These are phyloP conservation scores for Drosophila histrio DNA, from an alignment of 2,888 invertebrate genomes.

Conservation along the genomic window DNA sequence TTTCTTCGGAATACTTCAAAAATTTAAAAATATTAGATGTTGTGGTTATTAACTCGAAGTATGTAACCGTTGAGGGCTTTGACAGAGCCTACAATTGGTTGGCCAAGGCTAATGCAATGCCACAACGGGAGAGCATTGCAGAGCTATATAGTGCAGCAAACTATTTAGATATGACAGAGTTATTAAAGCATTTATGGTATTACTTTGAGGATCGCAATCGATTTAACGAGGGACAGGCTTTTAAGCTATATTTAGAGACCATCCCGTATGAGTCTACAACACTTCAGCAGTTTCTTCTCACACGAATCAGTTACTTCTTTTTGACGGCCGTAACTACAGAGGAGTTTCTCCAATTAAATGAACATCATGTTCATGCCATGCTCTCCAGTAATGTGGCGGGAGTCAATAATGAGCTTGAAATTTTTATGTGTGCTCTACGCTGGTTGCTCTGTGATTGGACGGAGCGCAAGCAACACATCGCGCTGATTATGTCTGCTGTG, in stretches of 20 bases:
- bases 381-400: slow-evolving; percentile 85
- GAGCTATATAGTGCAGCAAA: slow-evolving; percentile 37
- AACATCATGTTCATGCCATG: slow-evolving; percentile 87
- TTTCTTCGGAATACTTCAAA: slow-evolving; percentile 34
- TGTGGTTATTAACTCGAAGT: background rate
- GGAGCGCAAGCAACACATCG: slow-evolving; percentile 85
- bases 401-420: slow-evolving; percentile 88
- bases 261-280: slow-evolving; percentile 82
- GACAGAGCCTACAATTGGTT: slow-evolving; percentile 49
- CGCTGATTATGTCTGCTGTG: slow-evolving; percentile 88
- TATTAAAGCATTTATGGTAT: slow-evolving; percentile 85
- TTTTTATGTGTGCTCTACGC: slow-evolving; percentile 90
- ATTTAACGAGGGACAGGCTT: slow-evolving; percentile 87
- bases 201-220: slow-evolving; percentile 87
- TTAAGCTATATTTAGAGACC: slow-evolving; percentile 84
- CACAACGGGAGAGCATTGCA: slow-evolving; percentile 25
- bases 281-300: slow-evolving; percentile 83
- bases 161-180: slow-evolving; percentile 18
- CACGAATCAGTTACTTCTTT: slow-evolving; percentile 90
- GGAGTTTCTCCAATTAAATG: slow-evolving; percentile 88
- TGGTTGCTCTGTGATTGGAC: slow-evolving; percentile 91
- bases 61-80: slow-evolving; percentile 33
- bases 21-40: fast-evolving
- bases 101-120: background rate
- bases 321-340: slow-evolving; percentile 89